phyloP scores from a whole-genome alignment of 2,113 vertebrate genomes.

The Patagioenas fasciata region DNA sequence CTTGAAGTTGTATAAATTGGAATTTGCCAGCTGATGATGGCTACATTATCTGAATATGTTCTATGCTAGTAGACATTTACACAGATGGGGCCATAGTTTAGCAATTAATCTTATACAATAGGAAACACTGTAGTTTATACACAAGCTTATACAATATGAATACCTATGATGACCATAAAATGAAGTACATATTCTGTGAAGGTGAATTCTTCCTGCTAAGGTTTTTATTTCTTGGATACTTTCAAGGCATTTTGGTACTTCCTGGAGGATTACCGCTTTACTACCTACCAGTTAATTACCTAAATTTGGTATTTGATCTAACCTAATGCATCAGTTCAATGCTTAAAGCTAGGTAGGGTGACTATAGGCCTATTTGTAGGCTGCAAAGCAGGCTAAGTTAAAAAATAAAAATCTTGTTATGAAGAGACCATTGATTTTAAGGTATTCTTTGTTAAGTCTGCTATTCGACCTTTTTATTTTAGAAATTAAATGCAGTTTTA shows the following conservation, averaged over 20 bases:
- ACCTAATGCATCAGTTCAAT: not conserved
- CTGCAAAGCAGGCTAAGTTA: not conserved
- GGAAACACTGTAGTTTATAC: not conserved
- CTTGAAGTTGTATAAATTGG: constrained; percentile 20
- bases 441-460: not conserved
- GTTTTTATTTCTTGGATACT: not conserved
- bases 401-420: not conserved
- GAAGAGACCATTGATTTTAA: not conserved
- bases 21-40: constrained; percentile 25
- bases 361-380: not conserved
- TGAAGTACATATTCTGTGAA: not conserved
- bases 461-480: not conserved
- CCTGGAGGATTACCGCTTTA: not conserved
- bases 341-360: not conserved
- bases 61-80: constrained; percentile 13
- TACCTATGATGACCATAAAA: not conserved
- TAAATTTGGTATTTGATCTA: not conserved
- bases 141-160: not conserved
- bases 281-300: not conserved
- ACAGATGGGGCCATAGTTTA: not conserved
- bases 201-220: not conserved
- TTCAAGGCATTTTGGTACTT: not conserved
- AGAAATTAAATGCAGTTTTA: not conserved
- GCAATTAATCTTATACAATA: constrained; percentile 1
- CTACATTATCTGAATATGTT: constrained; percentile 19